phyloP scores from a whole-genome alignment of 2,113 vertebrate species.

The Cyprinus carpio region DNA sequence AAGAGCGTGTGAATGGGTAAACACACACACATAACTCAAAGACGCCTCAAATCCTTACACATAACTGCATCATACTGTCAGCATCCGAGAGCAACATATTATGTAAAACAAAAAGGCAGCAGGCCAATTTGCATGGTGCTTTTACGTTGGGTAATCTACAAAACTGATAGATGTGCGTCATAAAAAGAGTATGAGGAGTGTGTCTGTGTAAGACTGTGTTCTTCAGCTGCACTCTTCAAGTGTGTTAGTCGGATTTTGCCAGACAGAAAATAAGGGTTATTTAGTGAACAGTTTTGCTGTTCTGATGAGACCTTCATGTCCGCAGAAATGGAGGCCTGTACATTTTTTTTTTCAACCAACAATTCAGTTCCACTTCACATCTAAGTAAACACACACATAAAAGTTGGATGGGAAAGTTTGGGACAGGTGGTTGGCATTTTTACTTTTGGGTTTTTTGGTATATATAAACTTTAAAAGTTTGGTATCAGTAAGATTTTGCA shows the following conservation, averaged over 20 bases:
- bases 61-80: not conserved
- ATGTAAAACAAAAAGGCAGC: not conserved
- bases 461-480: no score
- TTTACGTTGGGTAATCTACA: conserved; percentile 92
- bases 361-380: conserved; percentile 74
- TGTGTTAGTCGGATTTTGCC: conserved; percentile 95
- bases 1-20: not conserved
- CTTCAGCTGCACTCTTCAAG: conserved; percentile 90
- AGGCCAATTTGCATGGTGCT: conserved; percentile 80
- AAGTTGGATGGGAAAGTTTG: not conserved
- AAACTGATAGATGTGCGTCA: conserved; percentile 97
- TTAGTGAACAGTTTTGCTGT: conserved; percentile 98
- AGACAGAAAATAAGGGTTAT: conserved; percentile 99
- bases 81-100: not conserved
- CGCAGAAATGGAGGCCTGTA: conserved; percentile 90
- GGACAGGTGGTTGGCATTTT: not conserved
- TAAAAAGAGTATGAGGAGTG: conserved; percentile 67
- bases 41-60: not conserved
- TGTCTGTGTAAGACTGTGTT: conserved; percentile 88
- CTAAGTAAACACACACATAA: not conserved
- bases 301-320: conserved; percentile 99
- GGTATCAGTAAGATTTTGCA: no score
- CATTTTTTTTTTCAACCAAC: conserved; percentile 73
- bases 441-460: not conserved
- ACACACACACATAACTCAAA: conserved; percentile 36